A percentile compares a stretch with the other conserved stretches of the same genome.
These are phyloP conservation scores for Norana najaformis DNA, from an alignment of 2,888 invertebrate species.

Conservation along the genomic window DNA sequence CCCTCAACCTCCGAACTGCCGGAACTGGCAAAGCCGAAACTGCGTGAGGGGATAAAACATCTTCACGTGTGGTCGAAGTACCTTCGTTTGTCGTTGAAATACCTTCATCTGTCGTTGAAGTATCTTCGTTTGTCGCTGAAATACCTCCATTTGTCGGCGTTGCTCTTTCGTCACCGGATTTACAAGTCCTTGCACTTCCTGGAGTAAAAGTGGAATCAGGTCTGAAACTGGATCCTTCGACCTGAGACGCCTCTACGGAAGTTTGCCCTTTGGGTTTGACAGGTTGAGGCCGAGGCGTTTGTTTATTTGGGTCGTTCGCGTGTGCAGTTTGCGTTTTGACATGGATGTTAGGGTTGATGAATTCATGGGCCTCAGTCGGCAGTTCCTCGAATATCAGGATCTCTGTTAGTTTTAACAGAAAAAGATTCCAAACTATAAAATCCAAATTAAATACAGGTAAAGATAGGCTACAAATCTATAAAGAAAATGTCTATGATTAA, in stretches of 20 bases:
- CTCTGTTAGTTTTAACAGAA: background rate
- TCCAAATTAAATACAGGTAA: background rate
- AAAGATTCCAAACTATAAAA: background rate
- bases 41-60: background rate
- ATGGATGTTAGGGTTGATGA: conserved; percentile 13
- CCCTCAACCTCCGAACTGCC: background rate
- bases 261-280: background rate
- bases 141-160: too few species aligned
- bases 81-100: too few species aligned
- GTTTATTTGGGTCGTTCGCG: background rate
- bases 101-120: too few species aligned
- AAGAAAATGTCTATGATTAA: too few species aligned
- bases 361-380: background rate
- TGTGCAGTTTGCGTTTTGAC: background rate
- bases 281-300: background rate
- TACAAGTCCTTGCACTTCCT: background rate
- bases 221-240: background rate
- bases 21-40: background rate
- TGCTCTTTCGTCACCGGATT: too few species aligned
- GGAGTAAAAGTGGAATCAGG: background rate
- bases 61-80: background rate
- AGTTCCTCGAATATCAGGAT: background rate
- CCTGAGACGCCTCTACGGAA: background rate
- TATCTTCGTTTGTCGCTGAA: background rate
- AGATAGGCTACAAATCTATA: too few species aligned